phyloP scores from a whole-genome alignment of 2,113 vertebrate species.

The Baryphthengus martii region DNA sequence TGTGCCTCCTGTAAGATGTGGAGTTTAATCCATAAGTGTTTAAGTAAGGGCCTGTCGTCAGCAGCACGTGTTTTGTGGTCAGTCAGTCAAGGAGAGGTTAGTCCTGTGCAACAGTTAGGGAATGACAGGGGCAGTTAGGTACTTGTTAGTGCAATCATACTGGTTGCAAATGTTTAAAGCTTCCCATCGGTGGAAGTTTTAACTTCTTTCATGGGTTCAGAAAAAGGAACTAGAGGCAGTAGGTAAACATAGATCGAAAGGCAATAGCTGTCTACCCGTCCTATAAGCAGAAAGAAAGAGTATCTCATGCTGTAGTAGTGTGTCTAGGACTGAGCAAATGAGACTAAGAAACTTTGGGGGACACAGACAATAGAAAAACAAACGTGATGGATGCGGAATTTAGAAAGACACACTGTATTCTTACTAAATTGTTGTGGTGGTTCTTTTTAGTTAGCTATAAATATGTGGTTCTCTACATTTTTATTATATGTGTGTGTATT shows the following conservation, averaged over 20 bases:
- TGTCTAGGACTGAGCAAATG: not conserved
- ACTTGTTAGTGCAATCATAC: not conserved
- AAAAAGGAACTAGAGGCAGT: not conserved
- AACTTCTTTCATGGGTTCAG: not conserved
- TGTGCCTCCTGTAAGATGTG: not conserved
- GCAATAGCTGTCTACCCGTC: not conserved
- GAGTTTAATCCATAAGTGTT: not conserved
- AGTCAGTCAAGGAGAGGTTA: not conserved
- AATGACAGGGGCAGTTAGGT: not conserved
- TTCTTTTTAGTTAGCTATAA: not conserved
- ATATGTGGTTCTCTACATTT: not conserved
- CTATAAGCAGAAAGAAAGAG: not conserved
- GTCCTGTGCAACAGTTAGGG: not conserved
- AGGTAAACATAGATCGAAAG: not conserved
- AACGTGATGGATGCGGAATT: not conserved
- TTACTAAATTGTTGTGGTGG: accelerated
- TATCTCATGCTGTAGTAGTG: not conserved
- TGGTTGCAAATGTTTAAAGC: not conserved
- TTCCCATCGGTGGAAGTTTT: not conserved
- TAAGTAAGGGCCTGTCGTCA: not conserved
- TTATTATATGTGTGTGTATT: not conserved
- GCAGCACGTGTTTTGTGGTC: not conserved
- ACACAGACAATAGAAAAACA: not conserved
- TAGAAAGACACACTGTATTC: not conserved
- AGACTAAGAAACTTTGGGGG: not conserved